A percentile compares a stretch with the other conserved stretches of the same genome.
phyloP scores from a whole-genome alignment of 1,140 invertebrate species.

The Ceratosolen fusciceps region DNA sequence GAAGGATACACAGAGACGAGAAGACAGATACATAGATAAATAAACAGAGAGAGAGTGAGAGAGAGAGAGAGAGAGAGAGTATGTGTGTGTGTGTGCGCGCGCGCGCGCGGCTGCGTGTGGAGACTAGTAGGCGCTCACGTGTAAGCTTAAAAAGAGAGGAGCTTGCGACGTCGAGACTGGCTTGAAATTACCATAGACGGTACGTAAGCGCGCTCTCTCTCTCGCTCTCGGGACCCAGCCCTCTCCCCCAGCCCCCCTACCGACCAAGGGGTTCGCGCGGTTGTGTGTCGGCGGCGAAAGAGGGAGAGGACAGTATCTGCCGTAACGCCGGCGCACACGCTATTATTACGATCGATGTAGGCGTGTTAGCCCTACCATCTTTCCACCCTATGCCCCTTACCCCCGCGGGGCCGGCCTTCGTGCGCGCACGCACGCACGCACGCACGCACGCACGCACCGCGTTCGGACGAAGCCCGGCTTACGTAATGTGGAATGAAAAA shows the following conservation, averaged over 20 bases:
- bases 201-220: too few species aligned
- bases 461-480: not conserved
- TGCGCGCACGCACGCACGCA: not conserved
- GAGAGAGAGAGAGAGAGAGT: not conserved
- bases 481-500: constrained; percentile 31
- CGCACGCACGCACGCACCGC: not conserved
- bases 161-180: not conserved
- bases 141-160: constrained; percentile 15
- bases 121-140: not conserved
- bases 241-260: too few species aligned
- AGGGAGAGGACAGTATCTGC: constrained; percentile 15
- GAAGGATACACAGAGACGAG: too few species aligned
- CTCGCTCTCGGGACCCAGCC: too few species aligned
- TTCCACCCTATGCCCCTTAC: not conserved
- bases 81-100: too few species aligned
- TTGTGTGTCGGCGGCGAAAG: not conserved
- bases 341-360: constrained; percentile 43
- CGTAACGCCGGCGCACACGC: constrained; percentile 15
- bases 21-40: not conserved
- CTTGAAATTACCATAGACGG: too few species aligned
- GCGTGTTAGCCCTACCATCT: constrained; percentile 27
- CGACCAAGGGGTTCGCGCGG: not conserved
- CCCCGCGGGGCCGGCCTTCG: not conserved
- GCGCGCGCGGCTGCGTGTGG: not conserved
- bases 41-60: not conserved